Percentiles rank a stretch among this genome's conserved stretches.
These are phyloP conservation scores for Sylvilagus floridanus DNA, from an alignment of 2,797 vertebrate genomes.

Conservation along the genomic window DNA sequence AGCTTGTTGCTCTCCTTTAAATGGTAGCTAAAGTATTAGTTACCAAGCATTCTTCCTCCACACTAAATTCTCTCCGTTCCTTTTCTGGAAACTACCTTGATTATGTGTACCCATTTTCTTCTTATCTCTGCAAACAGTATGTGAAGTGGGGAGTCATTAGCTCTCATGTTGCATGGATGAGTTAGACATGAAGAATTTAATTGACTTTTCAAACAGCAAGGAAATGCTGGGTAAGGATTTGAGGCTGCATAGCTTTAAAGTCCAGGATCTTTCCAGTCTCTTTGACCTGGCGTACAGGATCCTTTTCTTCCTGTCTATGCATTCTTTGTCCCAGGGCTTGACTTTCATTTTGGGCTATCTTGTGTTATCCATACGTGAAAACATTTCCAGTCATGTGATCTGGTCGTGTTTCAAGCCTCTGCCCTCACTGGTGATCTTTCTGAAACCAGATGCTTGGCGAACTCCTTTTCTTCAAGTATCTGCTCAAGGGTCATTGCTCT, in stretches of 20 bases:
- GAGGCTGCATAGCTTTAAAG: neutral
- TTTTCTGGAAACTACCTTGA: neutral
- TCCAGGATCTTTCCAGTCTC: neutral
- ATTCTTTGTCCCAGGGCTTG: neutral
- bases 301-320: neutral
- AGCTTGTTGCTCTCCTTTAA: neutral
- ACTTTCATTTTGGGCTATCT: neutral
- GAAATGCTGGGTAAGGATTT: neutral
- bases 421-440: constrained; percentile 2
- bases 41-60: neutral
- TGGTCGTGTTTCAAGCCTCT: neutral
- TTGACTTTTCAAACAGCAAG: neutral
- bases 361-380: neutral
- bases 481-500: neutral
- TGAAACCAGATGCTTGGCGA: neutral
- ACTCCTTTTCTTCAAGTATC: neutral
- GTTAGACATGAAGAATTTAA: constrained; percentile 22
- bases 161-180: neutral
- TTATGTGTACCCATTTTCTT: neutral
- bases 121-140: neutral
- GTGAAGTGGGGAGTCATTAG: constrained; percentile 20
- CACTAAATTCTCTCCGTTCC: neutral
- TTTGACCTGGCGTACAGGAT: neutral
- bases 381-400: neutral
- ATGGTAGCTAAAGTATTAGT: neutral